phyloP scores from a whole-genome alignment of 2,113 vertebrate species.

The Oenanthe oenanthe region DNA sequence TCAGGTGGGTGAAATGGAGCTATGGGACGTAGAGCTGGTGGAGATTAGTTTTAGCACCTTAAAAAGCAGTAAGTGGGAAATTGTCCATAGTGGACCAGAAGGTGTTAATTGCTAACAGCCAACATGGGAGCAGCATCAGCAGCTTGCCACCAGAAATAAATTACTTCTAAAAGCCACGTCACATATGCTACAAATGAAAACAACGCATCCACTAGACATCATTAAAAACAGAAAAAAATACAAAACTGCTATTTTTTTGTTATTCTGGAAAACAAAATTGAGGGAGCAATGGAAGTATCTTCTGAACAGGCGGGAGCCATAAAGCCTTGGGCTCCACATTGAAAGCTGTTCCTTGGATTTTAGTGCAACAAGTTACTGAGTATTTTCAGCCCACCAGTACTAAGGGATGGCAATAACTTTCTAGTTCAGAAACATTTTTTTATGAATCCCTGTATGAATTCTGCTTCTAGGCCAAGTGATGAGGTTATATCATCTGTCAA shows the following conservation, averaged over 20 bases:
- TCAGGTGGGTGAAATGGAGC: background rate
- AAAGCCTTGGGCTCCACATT: background rate
- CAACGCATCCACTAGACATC: background rate
- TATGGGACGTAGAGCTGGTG: background rate
- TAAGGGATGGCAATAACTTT: background rate
- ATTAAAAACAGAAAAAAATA: background rate
- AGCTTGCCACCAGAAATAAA: conserved; percentile 40
- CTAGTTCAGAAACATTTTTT: background rate
- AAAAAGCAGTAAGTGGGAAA: conserved; percentile 39
- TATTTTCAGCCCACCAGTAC: background rate
- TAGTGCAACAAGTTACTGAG: background rate
- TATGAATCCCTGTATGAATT: background rate
- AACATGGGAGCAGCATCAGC: background rate
- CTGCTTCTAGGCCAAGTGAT: background rate
- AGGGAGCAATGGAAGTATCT: background rate
- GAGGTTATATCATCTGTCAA: background rate
- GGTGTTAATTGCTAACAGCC: conserved; percentile 52
- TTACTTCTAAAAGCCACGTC: conserved; percentile 12
- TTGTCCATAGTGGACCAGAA: conserved; percentile 22
- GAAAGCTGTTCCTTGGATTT: background rate
- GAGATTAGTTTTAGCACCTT: conserved; percentile 44
- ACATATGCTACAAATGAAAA: conserved; percentile 52
- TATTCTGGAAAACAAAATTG: background rate
- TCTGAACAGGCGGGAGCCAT: background rate
- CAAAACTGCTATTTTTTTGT: background rate